These are phyloP conservation scores for Rotaria sp. DNA, from an alignment of 2,888 invertebrate genomes.

Conservation along the genomic window DNA sequence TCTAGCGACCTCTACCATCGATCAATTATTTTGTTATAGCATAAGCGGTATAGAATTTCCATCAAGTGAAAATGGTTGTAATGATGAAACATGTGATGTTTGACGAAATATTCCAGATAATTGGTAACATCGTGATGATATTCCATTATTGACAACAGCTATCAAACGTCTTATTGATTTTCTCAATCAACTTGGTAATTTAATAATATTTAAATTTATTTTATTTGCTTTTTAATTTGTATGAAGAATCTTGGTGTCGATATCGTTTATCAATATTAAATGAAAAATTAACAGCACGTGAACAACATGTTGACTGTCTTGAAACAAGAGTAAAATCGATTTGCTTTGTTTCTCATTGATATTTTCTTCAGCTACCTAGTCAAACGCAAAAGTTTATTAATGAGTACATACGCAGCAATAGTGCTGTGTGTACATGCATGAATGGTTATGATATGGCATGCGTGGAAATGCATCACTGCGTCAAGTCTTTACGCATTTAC, in stretches of 20 bases:
- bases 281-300: constrained; percentile 87
- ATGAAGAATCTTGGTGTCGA: constrained; percentile 88
- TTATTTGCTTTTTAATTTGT: constrained; percentile 44
- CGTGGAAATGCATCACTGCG: too few species aligned
- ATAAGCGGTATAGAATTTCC: neutral
- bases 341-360: neutral
- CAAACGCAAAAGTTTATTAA: too few species aligned
- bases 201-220: neutral
- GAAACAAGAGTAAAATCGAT: constrained; percentile 64
- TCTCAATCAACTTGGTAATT: constrained; percentile 77
- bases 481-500: too few species aligned
- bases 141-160: constrained; percentile 93
- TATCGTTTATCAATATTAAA: constrained; percentile 86
- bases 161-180: constrained; percentile 97
- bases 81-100: constrained; percentile 36
- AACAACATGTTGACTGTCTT: constrained; percentile 91
- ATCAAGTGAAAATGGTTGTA: neutral
- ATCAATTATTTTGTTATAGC: neutral
- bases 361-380: too few species aligned
- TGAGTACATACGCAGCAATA: too few species aligned
- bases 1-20: neutral
- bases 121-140: constrained; percentile 97
- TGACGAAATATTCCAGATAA: constrained; percentile 70
- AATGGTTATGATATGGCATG: too few species aligned
- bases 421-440: too few species aligned